These are phyloP conservation scores for Salvelinus alpinus DNA, from an alignment of 2,113 vertebrate species.

Conservation along the genomic window DNA sequence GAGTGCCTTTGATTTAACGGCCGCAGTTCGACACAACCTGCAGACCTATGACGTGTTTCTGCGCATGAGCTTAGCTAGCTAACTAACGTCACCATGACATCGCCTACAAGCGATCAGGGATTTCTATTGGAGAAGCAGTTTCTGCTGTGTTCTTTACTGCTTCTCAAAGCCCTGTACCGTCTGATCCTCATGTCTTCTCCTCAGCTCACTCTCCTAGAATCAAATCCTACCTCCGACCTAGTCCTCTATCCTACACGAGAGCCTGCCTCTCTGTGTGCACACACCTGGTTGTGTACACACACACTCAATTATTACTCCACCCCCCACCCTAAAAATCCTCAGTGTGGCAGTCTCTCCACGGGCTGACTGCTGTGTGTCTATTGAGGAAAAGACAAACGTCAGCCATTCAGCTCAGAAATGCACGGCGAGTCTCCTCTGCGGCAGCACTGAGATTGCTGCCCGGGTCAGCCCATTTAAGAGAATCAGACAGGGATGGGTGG, in stretches of 20 bases:
- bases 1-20: no score
- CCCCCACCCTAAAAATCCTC: conserved; percentile 12
- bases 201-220: no score
- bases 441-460: conserved; percentile 43
- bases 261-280: neutral
- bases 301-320: neutral
- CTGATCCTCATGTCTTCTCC: no score
- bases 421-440: conserved; percentile 46
- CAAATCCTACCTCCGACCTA: no score
- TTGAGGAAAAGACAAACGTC: conserved; percentile 42
- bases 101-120: no score
- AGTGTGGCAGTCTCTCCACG: conserved; percentile 19
- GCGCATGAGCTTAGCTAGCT: no score
- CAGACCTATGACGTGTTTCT: no score
- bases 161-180: conserved; percentile 1
- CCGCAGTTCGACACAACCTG: no score
- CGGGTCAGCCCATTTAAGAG: conserved; percentile 51
- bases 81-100: no score
- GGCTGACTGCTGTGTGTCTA: conserved; percentile 51
- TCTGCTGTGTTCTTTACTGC: no score
- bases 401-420: conserved; percentile 48
- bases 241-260: no score
- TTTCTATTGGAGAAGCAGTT: no score
- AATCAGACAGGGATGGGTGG: conserved; percentile 38
- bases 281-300: neutral